phyloP scores from a whole-genome alignment of 2,797 vertebrate species.

The Choloepus didactylus region DNA sequence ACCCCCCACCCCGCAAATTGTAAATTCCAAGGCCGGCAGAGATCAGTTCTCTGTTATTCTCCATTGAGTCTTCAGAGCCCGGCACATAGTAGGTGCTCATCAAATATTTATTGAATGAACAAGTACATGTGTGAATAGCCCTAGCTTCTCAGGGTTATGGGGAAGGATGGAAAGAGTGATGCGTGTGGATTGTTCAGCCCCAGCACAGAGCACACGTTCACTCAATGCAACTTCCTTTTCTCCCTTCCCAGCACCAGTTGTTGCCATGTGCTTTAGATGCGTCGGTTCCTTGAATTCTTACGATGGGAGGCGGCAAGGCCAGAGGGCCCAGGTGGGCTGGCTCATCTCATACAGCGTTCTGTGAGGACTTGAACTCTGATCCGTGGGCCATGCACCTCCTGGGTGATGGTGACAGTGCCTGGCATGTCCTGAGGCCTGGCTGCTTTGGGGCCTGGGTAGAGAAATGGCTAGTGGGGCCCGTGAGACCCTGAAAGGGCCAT shows the following conservation, averaged over 20 bases:
- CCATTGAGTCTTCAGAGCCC: neutral
- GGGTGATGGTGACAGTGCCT: no score
- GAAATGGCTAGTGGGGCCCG: neutral
- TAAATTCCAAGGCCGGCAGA: neutral
- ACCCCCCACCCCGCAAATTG: neutral
- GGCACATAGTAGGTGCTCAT: neutral
- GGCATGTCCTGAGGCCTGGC: neutral
- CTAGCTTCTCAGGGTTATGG: neutral
- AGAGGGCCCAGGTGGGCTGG: neutral
- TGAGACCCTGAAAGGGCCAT: neutral
- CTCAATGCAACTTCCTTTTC: neutral
- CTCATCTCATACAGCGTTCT: neutral
- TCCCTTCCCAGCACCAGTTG: neutral
- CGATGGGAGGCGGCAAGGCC: neutral
- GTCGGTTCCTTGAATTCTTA: neutral
- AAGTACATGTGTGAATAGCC: neutral
- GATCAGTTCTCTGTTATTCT: neutral
- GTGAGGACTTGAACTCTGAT: neutral
- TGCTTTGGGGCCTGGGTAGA: neutral
- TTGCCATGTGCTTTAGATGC: neutral
- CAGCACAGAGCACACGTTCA: neutral
- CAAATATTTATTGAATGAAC: neutral
- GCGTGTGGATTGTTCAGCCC: accelerated
- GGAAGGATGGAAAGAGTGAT: neutral
- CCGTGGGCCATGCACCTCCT: neutral